Evolutionary conservation across 2,113 vertebrate genomes (phyloP).

Genomic region (Ceyx melanurus): DNA sequence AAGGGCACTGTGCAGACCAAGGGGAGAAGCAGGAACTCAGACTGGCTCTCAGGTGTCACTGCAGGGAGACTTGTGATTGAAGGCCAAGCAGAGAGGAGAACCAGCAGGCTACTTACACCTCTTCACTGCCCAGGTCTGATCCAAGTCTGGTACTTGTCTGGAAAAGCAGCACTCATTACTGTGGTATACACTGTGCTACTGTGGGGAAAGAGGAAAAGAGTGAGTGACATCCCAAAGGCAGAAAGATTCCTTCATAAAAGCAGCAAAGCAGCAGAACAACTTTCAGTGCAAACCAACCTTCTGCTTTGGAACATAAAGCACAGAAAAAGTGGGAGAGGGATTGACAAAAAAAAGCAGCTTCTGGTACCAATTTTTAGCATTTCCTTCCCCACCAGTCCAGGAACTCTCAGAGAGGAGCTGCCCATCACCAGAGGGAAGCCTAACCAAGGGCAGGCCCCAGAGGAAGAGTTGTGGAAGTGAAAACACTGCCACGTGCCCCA

Average conservation of each 20-base stretch:
- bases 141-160: conserved; percentile 69
- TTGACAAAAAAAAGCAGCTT: not conserved
- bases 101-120: not conserved
- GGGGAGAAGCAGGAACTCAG: not conserved
- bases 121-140: conserved; percentile 47
- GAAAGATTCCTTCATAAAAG: not conserved
- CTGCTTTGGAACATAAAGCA: not conserved
- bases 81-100: not conserved
- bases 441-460: accelerated
- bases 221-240: not conserved
- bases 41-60: too few relatives aligned
- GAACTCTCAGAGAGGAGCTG: not conserved
- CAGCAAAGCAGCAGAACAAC: not conserved
- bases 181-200: conserved; percentile 80
- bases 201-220: not conserved
- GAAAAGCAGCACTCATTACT: conserved; percentile 76
- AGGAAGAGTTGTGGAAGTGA: not conserved
- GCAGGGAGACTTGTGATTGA: not conserved
- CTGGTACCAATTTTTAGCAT: not conserved
- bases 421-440: not conserved
- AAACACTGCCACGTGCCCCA: accelerated
- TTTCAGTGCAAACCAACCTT: not conserved
- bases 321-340: not conserved
- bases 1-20: not conserved
- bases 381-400: not conserved